Conservation (phyloP, 1,140 invertebrate genomes). For the Mya arenaria region DNA sequence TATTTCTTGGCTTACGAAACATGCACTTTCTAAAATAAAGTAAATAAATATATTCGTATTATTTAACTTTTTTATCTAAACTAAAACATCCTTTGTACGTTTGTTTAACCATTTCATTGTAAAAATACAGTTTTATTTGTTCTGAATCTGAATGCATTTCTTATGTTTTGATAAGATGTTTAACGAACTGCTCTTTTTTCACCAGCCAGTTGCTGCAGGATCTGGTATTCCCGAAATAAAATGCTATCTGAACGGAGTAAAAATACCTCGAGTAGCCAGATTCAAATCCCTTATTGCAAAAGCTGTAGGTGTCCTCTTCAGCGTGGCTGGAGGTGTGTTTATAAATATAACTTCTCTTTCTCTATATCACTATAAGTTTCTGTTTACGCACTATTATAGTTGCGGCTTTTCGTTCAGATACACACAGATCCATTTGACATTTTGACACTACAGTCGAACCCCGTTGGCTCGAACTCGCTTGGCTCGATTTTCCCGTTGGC, state of each 20-base stretch:
- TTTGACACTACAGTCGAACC: no score
- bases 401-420: no score
- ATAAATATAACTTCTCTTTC: no score
- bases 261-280: slow-evolving; percentile 83
- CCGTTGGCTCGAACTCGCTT: no score
- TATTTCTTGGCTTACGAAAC: no score
- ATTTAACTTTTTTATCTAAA: no score
- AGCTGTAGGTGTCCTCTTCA: slow-evolving; percentile 83
- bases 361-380: no score
- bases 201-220: slow-evolving; percentile 93
- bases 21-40: no score
- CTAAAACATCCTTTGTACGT: background rate
- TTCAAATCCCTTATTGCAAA: slow-evolving; percentile 98
- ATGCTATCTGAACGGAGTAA: slow-evolving; percentile 98
- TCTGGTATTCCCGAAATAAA: slow-evolving; percentile 99
- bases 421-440: no score
- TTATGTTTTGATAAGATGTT: background rate
- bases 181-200: slow-evolving; percentile 7
- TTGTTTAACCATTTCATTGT: background rate
- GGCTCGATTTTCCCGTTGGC: no score
- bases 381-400: no score
- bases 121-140: background rate
- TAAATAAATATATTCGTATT: no score
- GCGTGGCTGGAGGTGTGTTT: slow-evolving; percentile 71
- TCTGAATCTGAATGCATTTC: background rate